Conservation (phyloP, 2,797 vertebrate genomes). For the Lacerta viridis region DNA sequence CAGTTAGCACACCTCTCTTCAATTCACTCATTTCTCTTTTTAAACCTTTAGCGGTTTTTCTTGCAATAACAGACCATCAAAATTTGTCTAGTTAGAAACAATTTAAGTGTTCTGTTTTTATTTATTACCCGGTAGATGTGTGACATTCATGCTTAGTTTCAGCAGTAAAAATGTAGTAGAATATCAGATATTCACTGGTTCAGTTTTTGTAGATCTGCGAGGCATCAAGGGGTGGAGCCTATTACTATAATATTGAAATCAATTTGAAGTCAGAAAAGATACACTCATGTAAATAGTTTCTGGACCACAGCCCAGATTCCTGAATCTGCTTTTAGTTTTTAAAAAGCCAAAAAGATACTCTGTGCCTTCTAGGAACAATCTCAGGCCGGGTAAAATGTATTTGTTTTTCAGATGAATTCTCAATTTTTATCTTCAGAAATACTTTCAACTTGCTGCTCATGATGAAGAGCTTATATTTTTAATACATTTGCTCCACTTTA, state of each 20-base stretch:
- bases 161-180: background rate
- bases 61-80: background rate
- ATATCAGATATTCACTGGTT: background rate
- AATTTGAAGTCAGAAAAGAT: background rate
- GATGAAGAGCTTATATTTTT: background rate
- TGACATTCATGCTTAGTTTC: background rate
- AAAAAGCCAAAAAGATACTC: conserved; percentile 13
- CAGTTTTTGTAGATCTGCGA: background rate
- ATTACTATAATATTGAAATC: conserved; percentile 13
- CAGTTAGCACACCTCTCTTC: background rate
- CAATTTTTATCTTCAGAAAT: background rate
- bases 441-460: background rate
- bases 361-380: conserved; percentile 28
- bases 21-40: background rate
- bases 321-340: background rate
- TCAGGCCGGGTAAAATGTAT: background rate
- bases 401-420: background rate
- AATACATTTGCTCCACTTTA: background rate
- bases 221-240: background rate
- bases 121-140: background rate
- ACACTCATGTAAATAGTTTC: background rate
- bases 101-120: background rate
- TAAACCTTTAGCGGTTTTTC: background rate
- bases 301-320: conserved; percentile 4
- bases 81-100: background rate